Conservation (phyloP, 92 coral and sea anemone genomes). For the Zoanthus gigantus region DNA sequence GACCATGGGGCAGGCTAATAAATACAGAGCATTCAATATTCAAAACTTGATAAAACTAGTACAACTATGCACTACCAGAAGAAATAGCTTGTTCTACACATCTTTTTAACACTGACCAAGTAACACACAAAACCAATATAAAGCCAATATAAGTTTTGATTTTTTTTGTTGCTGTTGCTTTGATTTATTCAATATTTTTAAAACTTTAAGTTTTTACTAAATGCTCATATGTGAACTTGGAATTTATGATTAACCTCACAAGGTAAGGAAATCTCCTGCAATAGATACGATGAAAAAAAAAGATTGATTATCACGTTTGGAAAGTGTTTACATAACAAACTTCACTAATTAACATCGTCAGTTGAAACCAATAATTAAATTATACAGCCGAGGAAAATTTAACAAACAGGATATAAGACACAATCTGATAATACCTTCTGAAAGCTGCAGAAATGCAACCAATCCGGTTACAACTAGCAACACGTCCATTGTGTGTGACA, state of each 20-base stretch:
- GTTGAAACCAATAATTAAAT: not conserved
- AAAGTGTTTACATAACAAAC: not conserved
- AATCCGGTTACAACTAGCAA: slow-evolving; percentile 18
- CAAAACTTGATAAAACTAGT: not conserved
- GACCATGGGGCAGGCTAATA: slow-evolving; percentile 28
- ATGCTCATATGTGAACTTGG: not conserved
- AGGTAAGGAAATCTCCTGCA: not conserved
- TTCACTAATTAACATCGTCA: not conserved
- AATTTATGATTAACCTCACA: not conserved
- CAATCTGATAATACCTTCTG: not conserved
- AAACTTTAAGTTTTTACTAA: not conserved
- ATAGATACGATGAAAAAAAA: not conserved
- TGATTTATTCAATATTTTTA: not conserved
- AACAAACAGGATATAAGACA: not conserved
- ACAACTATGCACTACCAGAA: not conserved
- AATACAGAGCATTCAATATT: not conserved
- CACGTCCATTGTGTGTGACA: slow-evolving; percentile 26
- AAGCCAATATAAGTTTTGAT: too few species aligned
- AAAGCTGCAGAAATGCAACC: slow-evolving; percentile 8
- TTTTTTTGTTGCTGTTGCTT: not conserved
- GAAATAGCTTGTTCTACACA: not conserved
- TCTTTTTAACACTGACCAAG: too few species aligned
- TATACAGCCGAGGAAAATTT: not conserved
- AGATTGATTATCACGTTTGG: not conserved
- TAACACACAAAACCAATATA: too few species aligned